phyloP scores from a whole-genome alignment of 1,140 invertebrate genomes.

The Hypothenemus hampei region DNA sequence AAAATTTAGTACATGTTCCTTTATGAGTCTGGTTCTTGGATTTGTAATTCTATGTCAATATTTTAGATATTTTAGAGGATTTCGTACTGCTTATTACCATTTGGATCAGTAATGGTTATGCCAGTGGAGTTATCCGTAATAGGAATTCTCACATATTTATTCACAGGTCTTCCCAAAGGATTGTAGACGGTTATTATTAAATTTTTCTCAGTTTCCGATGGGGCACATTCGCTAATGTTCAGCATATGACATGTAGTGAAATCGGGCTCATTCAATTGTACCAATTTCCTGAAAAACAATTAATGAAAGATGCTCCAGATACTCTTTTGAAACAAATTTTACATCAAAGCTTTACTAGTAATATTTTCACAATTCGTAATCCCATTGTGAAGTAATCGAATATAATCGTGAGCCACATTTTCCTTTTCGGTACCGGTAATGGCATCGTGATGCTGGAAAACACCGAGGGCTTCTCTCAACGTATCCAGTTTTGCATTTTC shows the following conservation, averaged over 20 bases:
- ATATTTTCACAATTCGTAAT: constrained; percentile 43
- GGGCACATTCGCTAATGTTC: constrained; percentile 58
- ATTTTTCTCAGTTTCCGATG: constrained; percentile 55
- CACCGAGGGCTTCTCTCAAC: constrained; percentile 57
- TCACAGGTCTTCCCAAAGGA: constrained; percentile 61
- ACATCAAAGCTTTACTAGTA: too few relatives aligned
- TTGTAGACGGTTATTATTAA: constrained; percentile 52
- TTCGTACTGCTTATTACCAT: too few relatives aligned
- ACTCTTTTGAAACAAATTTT: too few relatives aligned
- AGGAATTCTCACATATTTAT: constrained; percentile 65
- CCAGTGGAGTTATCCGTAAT: constrained; percentile 46
- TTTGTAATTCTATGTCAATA: too few relatives aligned
- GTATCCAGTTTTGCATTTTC: constrained; percentile 42
- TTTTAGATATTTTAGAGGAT: too few relatives aligned
- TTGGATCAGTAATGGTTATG: not conserved
- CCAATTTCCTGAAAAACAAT: constrained; percentile 9
- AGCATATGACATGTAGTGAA: constrained; percentile 39
- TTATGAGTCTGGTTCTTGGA: too few relatives aligned
- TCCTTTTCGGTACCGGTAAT: constrained; percentile 87
- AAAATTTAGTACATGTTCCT: too few relatives aligned
- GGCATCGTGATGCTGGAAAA: constrained; percentile 90
- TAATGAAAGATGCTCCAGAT: too few relatives aligned
- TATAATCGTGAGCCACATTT: constrained; percentile 84
- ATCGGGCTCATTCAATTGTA: not conserved
- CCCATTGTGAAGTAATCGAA: constrained; percentile 55